A percentile compares a stretch with the other conserved stretches of the same genome.
Conservation (phyloP, 2,888 invertebrate species). For the Thymelicus sylvestris region DNA sequence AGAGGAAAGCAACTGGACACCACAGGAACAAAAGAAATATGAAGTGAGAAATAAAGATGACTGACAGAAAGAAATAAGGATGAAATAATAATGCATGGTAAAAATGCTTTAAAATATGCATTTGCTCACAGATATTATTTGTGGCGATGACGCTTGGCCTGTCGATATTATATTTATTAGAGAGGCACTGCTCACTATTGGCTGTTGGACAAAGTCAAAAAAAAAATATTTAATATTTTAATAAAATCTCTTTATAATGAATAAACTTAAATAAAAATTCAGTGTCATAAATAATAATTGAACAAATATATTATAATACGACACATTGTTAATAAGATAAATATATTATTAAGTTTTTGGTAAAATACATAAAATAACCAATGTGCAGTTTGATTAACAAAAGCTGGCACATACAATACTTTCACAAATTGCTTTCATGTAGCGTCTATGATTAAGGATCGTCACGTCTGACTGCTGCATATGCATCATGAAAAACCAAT, state of each 20-base stretch:
- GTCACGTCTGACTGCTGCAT: too few relatives aligned
- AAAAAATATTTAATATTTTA: constrained; percentile 33
- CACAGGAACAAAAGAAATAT: constrained; percentile 9
- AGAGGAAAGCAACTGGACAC: constrained; percentile 4
- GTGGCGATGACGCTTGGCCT: constrained; percentile 79
- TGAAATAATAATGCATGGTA: constrained; percentile 52
- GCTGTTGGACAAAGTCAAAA: constrained; percentile 66
- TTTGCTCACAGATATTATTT: constrained; percentile 78
- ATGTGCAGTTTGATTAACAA: too few relatives aligned
- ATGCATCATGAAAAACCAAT: too few relatives aligned
- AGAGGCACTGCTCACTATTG: constrained; percentile 78
- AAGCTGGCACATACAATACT: too few relatives aligned
- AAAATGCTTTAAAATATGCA: constrained; percentile 52
- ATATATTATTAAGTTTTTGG: too few relatives aligned
- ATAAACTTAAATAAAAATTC: not conserved
- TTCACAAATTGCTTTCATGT: too few relatives aligned
- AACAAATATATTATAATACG: not conserved
- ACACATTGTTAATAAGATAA: too few relatives aligned
- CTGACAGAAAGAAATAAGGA: constrained; percentile 33
- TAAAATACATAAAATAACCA: too few relatives aligned
- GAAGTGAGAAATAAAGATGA: not conserved
- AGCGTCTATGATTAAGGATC: too few relatives aligned
- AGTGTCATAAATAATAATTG: not conserved
- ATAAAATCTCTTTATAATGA: constrained; percentile 9
- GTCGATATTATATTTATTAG: constrained; percentile 82